A percentile compares a stretch with the other conserved stretches of the same genome.
Evolutionary conservation across 2,797 vertebrate species (phyloP).

Genomic region (Rhyacichthys aspro): DNA sequence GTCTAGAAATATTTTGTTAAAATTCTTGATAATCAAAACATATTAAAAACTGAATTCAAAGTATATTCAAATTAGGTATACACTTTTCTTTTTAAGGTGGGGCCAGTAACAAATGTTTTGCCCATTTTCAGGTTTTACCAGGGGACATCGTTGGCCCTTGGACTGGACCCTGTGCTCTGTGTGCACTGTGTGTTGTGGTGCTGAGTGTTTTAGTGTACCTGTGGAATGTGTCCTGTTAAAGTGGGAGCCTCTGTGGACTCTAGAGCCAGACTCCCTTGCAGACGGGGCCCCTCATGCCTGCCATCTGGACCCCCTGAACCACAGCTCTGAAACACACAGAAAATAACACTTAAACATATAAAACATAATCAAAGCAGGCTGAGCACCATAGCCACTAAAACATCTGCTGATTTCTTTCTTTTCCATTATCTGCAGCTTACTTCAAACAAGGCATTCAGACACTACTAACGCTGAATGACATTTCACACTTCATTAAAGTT

Average conservation of each 20-base stretch:
- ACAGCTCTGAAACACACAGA: conserved; percentile 63
- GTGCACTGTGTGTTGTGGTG: conserved; percentile 10
- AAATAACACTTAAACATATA: not conserved
- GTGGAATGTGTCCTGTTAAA: conserved; percentile 85
- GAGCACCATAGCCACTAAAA: not conserved
- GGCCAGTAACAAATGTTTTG: conserved; percentile 8
- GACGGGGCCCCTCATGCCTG: conserved; percentile 80
- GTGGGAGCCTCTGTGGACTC: conserved; percentile 80
- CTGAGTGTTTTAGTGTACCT: conserved; percentile 66
- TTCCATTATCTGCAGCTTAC: too few species aligned
- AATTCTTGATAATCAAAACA: too few species aligned
- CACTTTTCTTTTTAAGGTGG: not conserved
- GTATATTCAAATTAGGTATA: not conserved
- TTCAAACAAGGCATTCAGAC: too few species aligned
- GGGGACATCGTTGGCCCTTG: not conserved
- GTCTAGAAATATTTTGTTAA: too few species aligned
- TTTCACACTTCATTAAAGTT: too few species aligned
- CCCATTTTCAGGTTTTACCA: conserved; percentile 8
- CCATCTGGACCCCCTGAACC: conserved; percentile 81
- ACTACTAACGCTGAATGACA: too few species aligned
- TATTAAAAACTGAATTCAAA: not conserved
- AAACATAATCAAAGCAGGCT: not conserved
- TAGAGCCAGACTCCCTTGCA: conserved; percentile 82
- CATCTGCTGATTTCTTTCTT: not conserved
- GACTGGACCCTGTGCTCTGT: not conserved